Conservation (phyloP, 2,797 vertebrate species). For the Pangasius krempfi region DNA sequence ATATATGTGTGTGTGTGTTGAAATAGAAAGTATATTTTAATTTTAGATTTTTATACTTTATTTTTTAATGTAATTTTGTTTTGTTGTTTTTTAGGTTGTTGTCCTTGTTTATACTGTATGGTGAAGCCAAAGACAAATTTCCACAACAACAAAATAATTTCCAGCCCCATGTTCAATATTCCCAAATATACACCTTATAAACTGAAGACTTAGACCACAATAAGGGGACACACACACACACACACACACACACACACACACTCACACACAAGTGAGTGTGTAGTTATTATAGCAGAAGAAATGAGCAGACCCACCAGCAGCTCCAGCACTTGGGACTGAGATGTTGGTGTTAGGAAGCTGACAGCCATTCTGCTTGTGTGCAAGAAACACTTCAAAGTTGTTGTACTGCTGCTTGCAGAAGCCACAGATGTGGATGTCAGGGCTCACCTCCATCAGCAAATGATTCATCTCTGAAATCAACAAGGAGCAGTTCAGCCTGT, state of each 20-base stretch:
- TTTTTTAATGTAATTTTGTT: no score
- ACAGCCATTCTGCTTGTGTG: slow-evolving; percentile 92
- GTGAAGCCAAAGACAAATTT: no score
- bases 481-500: background rate
- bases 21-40: no score
- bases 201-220: no score
- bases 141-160: no score
- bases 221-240: background rate
- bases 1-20: no score
- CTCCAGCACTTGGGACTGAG: slow-evolving; percentile 68
- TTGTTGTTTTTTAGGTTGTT: no score
- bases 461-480: slow-evolving; percentile 77
- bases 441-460: slow-evolving; percentile 87
- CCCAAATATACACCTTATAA: no score
- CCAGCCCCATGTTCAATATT: no score
- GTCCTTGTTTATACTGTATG: no score
- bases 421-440: slow-evolving; percentile 96
- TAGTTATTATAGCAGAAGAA: background rate
- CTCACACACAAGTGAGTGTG: background rate
- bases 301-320: slow-evolving; percentile 77
- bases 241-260: background rate
- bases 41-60: no score
- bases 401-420: slow-evolving; percentile 96
- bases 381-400: slow-evolving; percentile 89
- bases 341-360: slow-evolving; percentile 74